Percentiles rank a stretch among this genome's conserved stretches.
Evolutionary conservation across 2,113 vertebrate genomes (phyloP).

Genomic region (Opisthocomus hoazin): DNA sequence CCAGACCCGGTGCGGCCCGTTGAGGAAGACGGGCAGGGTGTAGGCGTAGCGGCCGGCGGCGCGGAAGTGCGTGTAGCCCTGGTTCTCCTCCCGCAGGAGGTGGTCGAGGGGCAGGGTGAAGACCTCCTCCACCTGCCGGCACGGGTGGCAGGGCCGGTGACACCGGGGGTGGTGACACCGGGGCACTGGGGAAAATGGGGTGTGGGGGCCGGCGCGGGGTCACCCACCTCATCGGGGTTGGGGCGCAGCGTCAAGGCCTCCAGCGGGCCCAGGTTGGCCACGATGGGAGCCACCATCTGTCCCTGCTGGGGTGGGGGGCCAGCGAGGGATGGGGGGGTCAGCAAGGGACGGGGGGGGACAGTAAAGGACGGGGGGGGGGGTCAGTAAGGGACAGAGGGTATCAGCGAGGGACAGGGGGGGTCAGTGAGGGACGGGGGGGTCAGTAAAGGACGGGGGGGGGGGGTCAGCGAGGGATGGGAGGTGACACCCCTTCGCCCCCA

Average conservation of each 20-base stretch:
- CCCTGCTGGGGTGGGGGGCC: neutral
- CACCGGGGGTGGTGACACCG: too few species aligned
- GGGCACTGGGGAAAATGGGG: neutral
- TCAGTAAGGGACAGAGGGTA: too few species aligned
- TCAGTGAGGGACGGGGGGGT: too few species aligned
- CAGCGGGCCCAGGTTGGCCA: constrained; percentile 84
- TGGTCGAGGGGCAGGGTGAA: constrained; percentile 83
- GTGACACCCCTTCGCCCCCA: neutral
- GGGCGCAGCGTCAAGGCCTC: constrained; percentile 79
- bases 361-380: too few species aligned
- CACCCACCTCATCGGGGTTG: constrained; percentile 83
- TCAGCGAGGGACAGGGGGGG: neutral
- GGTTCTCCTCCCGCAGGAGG: constrained; percentile 76
- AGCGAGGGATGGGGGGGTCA: neutral
- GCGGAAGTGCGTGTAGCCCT: constrained; percentile 89
- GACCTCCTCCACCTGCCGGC: constrained; percentile 84
- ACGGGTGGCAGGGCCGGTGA: neutral
- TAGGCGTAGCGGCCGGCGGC: constrained; percentile 69
- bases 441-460: too few species aligned
- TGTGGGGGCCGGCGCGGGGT: accelerated
- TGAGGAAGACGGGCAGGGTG: constrained; percentile 86
- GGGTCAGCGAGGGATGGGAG: too few species aligned
- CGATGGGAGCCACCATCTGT: constrained; percentile 72
- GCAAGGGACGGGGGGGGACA: too few species aligned
- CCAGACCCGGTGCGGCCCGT: constrained; percentile 86